These are phyloP conservation scores for Lethenteron camtschaticum DNA, from an alignment of 2,113 vertebrate genomes.

Conservation along the genomic window DNA sequence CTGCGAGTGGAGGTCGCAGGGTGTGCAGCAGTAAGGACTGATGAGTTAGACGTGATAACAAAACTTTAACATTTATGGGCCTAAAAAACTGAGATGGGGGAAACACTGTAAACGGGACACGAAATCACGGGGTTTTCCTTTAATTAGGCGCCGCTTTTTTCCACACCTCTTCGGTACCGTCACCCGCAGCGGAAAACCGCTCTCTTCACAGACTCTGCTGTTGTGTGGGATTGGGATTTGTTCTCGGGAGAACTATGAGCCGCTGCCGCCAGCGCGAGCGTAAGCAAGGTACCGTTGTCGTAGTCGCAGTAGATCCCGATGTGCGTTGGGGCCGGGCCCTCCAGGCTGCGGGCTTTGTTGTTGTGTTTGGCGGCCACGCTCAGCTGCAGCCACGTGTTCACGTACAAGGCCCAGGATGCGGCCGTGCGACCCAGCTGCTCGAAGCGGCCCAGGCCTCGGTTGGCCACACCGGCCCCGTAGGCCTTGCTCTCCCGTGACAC, in stretches of 20 bases:
- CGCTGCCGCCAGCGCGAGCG: not conserved
- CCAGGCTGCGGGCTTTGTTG: slow-evolving; percentile 58
- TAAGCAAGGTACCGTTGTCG: slow-evolving; percentile 39
- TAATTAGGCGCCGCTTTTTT: not conserved
- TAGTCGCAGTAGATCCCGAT: slow-evolving; percentile 72
- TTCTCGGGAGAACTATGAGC: not conserved
- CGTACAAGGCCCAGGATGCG: slow-evolving; percentile 58
- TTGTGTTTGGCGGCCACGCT: slow-evolving; percentile 69
- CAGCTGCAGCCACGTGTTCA: slow-evolving; percentile 79
- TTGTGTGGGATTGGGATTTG: not conserved
- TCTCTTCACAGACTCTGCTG: not conserved
- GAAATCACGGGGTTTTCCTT: not conserved
- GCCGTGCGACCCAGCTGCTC: slow-evolving; percentile 67
- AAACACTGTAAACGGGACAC: not conserved
- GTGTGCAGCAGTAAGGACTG: not conserved
- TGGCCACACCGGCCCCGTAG: slow-evolving; percentile 53
- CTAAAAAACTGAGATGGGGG: slow-evolving; percentile 1
- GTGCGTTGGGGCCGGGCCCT: slow-evolving; percentile 38
- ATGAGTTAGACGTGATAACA: not conserved
- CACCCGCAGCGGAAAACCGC: not conserved
- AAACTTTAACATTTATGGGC: not conserved
- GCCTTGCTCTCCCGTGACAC: slow-evolving; percentile 69
- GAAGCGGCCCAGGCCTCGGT: slow-evolving; percentile 56
- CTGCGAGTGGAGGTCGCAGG: not conserved
- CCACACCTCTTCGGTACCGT: not conserved